Conservation (phyloP, 92 coral and sea anemone genomes). For the Epizoanthus rinbou region DNA sequence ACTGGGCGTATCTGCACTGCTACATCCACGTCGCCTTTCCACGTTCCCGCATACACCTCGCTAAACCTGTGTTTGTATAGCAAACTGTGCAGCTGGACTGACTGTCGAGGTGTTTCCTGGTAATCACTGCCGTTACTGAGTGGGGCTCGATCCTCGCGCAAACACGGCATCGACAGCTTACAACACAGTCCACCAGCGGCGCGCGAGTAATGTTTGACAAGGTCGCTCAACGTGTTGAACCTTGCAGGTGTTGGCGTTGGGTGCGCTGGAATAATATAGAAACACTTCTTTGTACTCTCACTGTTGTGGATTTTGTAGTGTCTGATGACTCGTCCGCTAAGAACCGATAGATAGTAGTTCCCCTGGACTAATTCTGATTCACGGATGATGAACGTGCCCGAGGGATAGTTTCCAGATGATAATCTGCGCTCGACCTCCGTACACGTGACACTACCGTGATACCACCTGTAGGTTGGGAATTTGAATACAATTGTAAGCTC, state of each 20-base stretch:
- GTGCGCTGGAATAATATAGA: constrained; percentile 14
- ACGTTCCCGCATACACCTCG: constrained; percentile 27
- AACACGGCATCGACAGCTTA: constrained; percentile 11
- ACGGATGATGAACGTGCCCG: constrained; percentile 23
- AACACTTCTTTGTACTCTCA: constrained; percentile 1
- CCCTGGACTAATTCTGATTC: not conserved
- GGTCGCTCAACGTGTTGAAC: constrained; percentile 24
- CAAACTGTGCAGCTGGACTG: constrained; percentile 7
- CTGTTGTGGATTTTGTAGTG: constrained; percentile 31
- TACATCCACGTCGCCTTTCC: constrained; percentile 31
- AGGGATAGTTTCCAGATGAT: constrained; percentile 3
- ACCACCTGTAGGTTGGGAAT: not conserved
- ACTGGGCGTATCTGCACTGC: constrained; percentile 33
- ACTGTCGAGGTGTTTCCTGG: not conserved
- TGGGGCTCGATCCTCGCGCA: not conserved
- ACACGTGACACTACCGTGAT: constrained; percentile 15
- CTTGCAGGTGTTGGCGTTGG: not conserved
- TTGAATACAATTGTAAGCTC: too few species aligned
- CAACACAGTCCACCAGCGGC: constrained; percentile 31
- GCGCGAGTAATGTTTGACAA: constrained; percentile 18
- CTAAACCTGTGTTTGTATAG: constrained; percentile 37
- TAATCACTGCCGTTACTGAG: not conserved
- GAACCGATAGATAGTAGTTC: constrained; percentile 26
- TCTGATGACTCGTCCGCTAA: constrained; percentile 27
- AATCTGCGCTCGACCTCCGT: constrained; percentile 20